Percentiles rank a stretch among this genome's conserved stretches.
Conservation (phyloP, 2,888 invertebrate genomes). For the Unio pictorum region DNA sequence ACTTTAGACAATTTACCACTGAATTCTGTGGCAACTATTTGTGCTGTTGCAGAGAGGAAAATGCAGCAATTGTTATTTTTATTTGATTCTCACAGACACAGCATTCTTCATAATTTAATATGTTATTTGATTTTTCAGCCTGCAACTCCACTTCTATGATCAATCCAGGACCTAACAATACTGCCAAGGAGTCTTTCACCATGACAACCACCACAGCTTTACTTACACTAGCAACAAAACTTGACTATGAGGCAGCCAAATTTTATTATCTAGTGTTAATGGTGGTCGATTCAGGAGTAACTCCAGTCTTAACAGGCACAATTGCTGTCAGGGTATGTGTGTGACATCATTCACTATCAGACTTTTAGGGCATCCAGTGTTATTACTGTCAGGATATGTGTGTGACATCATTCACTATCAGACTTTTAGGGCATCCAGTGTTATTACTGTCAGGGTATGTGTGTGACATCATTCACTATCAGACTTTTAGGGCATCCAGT, state of each 20-base stretch:
- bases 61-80: no score
- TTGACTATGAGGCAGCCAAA: slow-evolving; percentile 55
- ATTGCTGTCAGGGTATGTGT: slow-evolving; percentile 51
- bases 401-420: not conserved
- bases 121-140: no score
- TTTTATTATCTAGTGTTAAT: slow-evolving; percentile 47
- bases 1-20: no score
- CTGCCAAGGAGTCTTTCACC: slow-evolving; percentile 43
- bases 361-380: no score
- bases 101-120: no score
- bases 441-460: slow-evolving; percentile 49
- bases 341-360: not conserved
- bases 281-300: slow-evolving; percentile 43
- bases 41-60: no score
- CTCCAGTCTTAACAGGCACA: slow-evolving; percentile 43
- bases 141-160: no score
- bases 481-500: no score
- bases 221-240: slow-evolving; percentile 40
- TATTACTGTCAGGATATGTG: slow-evolving; percentile 50
- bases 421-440: no score
- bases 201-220: slow-evolving; percentile 41
- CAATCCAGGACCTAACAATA: slow-evolving; percentile 12
- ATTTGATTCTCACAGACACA: no score
- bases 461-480: not conserved
- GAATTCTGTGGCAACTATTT: no score